A percentile compares a stretch with the other conserved stretches of the same genome.
These are phyloP conservation scores for Plemyria rubiginata DNA, from an alignment of 2,888 invertebrate genomes.

Conservation along the genomic window DNA sequence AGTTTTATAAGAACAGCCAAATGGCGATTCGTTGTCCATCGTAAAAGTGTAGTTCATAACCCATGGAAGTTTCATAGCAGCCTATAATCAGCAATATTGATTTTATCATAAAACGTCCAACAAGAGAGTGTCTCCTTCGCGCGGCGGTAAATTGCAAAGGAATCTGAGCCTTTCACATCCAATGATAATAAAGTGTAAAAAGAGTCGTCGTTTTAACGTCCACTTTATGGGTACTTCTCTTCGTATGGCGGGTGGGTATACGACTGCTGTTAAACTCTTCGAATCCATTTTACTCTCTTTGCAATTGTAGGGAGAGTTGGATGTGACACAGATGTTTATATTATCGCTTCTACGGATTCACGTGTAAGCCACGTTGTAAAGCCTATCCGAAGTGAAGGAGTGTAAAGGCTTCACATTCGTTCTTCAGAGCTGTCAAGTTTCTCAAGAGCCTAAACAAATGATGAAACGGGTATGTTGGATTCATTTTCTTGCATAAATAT, in stretches of 20 bases:
- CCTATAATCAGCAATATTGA: conserved; percentile 77
- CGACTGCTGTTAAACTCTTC: conserved; percentile 68
- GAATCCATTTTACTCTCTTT: conserved; percentile 55
- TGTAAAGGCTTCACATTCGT: neutral
- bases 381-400: neutral
- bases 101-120: conserved; percentile 77
- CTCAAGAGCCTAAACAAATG: no score
- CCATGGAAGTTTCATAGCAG: conserved; percentile 67
- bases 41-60: conserved; percentile 75
- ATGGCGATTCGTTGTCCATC: conserved; percentile 64
- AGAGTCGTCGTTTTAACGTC: conserved; percentile 83
- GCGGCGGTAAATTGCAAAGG: conserved; percentile 74
- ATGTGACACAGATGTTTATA: conserved; percentile 1
- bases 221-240: conserved; percentile 81
- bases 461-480: no score
- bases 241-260: conserved; percentile 76
- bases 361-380: neutral
- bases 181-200: conserved; percentile 85
- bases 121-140: conserved; percentile 69
- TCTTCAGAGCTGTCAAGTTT: neutral
- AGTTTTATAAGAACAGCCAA: conserved; percentile 49
- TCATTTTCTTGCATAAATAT: no score
- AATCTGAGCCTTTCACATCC: conserved; percentile 83
- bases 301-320: conserved; percentile 26
- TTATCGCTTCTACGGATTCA: conserved; percentile 4